Evolutionary conservation across 2,797 vertebrate species (phyloP), one percentile per base, ranked within the genome.

Genomic region (Sardinella longiceps): DNA sequence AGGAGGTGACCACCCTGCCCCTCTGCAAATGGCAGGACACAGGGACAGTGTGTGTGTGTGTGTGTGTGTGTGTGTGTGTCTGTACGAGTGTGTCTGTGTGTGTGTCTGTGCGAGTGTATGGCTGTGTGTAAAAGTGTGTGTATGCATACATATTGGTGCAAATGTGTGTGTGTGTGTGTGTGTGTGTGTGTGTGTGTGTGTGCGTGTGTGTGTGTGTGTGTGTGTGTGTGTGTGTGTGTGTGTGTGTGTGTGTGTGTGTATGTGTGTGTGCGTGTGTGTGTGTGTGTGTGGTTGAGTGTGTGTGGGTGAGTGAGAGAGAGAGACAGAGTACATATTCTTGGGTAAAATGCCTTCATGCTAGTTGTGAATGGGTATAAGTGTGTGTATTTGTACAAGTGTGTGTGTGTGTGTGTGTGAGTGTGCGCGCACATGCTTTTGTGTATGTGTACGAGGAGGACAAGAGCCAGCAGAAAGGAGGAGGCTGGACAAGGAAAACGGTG

Each of bases 1-100:
- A 81, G 77, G 80, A 82, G 51, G 46, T 53, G 70, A 33, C 81
- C 66, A 45, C 50, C n/a, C 63, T 51, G 25, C 18, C 28, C 80
- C 56, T 5, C 7, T 45, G 51, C 81, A 87, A 81, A 87, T 82
- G 81, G 82, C 70, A 77, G 33, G 70, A 77, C 70, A 77, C 18
- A 33, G 70, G 37, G 70, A 20, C 18, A 23, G 33, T 7, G 70
- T 77, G 70, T 77, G 70, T 43, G 37, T 77, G 70, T 77, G 70
- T 43, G 33, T 43, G 18, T 77, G 70, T 74, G 30, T 37, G 66
- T 37, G 30, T 74, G 14, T 30, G 28, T 33, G 25, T 33, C n/a
- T n/a, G 11, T 70, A 28, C 10, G 28, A 30, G 9, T 66, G 63
- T 66, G 6, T 66, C n/a, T 37, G 66, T 37, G 30, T 74, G 14